These are phyloP conservation scores for Anarsia innoxiella DNA, from an alignment of 2,888 invertebrate species.

Conservation along the genomic window DNA sequence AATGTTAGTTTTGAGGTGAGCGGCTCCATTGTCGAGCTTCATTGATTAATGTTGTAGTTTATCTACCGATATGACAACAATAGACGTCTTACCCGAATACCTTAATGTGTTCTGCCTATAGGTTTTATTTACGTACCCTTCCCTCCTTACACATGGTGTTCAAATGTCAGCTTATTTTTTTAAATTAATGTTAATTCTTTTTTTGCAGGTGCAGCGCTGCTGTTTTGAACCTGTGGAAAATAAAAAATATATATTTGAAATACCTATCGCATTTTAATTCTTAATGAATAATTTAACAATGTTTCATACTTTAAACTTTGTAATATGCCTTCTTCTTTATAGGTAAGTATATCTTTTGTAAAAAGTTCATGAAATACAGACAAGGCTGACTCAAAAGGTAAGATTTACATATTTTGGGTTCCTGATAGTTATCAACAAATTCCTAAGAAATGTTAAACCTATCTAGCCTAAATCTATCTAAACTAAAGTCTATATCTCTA, in stretches of 20 bases:
- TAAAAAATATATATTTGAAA: conserved; percentile 3
- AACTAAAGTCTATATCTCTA: no score
- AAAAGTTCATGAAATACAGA: no score
- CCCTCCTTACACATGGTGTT: conserved; percentile 53
- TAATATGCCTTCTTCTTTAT: no score
- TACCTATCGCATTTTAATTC: not conserved
- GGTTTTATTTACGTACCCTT: conserved; percentile 53
- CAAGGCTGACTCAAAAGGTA: no score
- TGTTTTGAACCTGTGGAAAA: conserved; percentile 8
- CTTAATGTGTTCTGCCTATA: conserved; percentile 59
- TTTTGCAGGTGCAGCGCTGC: conserved; percentile 30
- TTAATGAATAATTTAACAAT: not conserved
- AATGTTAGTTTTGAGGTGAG: conserved; percentile 51
- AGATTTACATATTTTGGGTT: no score
- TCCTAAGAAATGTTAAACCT: no score
- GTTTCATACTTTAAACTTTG: no score
- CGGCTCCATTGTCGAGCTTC: conserved; percentile 57
- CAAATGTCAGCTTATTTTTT: conserved; percentile 25
- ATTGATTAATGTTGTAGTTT: conserved; percentile 71
- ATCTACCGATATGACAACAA: conserved; percentile 72
- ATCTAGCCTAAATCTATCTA: no score
- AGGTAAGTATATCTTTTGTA: no score
- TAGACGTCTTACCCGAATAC: conserved; percentile 61
- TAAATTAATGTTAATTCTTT: conserved; percentile 23
- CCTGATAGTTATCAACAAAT: no score